Evolutionary conservation across 2,113 vertebrate species (phyloP).

Genomic region (Chionomys nivalis): DNA sequence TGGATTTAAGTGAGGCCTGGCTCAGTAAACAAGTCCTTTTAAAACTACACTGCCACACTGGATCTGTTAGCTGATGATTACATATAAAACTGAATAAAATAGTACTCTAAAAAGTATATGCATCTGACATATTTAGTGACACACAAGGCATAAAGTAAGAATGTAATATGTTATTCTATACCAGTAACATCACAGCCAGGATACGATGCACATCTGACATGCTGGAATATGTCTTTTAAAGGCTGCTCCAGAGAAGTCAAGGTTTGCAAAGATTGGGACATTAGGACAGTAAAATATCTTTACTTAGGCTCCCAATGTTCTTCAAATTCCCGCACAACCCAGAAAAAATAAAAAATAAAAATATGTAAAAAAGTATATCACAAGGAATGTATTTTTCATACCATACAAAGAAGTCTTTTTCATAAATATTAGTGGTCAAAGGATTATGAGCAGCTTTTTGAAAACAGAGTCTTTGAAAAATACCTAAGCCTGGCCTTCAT

Average conservation of each 20-base stretch:
- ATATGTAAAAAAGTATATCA: neutral
- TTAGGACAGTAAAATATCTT: neutral
- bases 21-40: neutral
- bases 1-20: neutral
- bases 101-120: neutral
- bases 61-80: neutral
- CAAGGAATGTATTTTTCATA: neutral
- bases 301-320: neutral
- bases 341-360: slow-evolving; percentile 25
- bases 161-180: neutral
- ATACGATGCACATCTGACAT: neutral
- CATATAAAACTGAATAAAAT: slow-evolving; percentile 3
- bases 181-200: neutral
- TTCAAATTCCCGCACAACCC: neutral
- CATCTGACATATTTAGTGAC: neutral
- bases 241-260: neutral
- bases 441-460: neutral
- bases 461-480: neutral
- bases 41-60: neutral
- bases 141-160: neutral
- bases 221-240: neutral
- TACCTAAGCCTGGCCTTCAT: neutral
- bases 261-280: neutral
- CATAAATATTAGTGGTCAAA: slow-evolving; percentile 41
- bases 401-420: neutral